phyloP scores from a whole-genome alignment of 2,888 invertebrate species.

The Alcis repandata region DNA sequence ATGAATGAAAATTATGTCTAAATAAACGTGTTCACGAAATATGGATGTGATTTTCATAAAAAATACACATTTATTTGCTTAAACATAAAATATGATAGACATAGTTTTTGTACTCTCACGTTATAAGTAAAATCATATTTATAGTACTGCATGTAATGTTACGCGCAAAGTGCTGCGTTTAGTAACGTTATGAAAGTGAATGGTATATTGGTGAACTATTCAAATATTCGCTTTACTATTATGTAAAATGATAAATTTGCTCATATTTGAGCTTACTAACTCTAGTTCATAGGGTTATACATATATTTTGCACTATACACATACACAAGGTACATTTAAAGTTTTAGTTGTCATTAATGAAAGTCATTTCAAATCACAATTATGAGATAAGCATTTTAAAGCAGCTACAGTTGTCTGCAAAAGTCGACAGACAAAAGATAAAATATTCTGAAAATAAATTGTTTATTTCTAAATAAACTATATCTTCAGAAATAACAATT shows the following conservation, averaged over 20 bases:
- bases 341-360: constrained; percentile 13
- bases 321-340: constrained; percentile 35
- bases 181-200: constrained; percentile 2
- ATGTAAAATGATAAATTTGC: constrained; percentile 36
- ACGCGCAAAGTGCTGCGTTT: background rate
- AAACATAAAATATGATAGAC: background rate
- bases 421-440: background rate
- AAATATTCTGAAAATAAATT: background rate
- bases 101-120: constrained; percentile 3
- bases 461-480: no score
- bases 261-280: constrained; percentile 47
- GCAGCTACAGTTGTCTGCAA: background rate
- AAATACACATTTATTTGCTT: background rate
- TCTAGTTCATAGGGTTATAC: constrained; percentile 32
- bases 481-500: no score
- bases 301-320: constrained; percentile 45
- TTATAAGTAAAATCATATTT: background rate
- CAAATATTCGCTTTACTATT: constrained; percentile 27
- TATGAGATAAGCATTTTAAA: background rate
- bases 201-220: background rate
- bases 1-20: background rate
- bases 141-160: constrained; percentile 1
- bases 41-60: background rate
- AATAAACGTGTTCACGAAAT: background rate
- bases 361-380: background rate